These are phyloP conservation scores for Nyctibius bracteatus DNA, from an alignment of 2,113 vertebrate genomes.

Conservation along the genomic window DNA sequence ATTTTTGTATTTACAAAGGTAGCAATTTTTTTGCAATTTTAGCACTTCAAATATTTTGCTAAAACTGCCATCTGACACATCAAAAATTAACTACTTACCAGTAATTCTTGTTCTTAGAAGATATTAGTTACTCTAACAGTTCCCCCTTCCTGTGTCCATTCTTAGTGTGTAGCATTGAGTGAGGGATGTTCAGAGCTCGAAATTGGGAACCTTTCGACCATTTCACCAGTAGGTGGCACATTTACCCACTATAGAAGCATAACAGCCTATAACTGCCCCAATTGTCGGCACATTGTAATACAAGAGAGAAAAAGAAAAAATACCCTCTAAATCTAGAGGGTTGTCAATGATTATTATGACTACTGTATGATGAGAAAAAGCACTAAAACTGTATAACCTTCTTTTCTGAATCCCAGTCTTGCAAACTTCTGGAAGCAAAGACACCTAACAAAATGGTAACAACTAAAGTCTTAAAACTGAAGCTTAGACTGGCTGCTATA, in stretches of 20 bases:
- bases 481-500: neutral
- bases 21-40: neutral
- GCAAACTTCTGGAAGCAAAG: neutral
- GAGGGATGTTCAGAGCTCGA: conserved; percentile 19
- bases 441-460: neutral
- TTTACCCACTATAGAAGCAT: neutral
- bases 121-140: neutral
- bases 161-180: neutral
- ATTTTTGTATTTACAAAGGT: neutral
- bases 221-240: conserved; percentile 56
- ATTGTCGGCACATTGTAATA: neutral
- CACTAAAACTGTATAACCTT: neutral
- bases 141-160: conserved; percentile 1
- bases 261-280: conserved; percentile 19
- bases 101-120: neutral
- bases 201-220: neutral
- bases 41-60: neutral
- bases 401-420: neutral
- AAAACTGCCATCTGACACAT: neutral
- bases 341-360: neutral
- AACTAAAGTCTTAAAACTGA: neutral
- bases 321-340: neutral
- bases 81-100: neutral
- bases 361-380: neutral
- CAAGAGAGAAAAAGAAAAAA: neutral